Evolutionary conservation across 2,113 vertebrate genomes (phyloP), one percentile per base, ranked within the genome.

Genomic region (Chunga burmeisteri): DNA sequence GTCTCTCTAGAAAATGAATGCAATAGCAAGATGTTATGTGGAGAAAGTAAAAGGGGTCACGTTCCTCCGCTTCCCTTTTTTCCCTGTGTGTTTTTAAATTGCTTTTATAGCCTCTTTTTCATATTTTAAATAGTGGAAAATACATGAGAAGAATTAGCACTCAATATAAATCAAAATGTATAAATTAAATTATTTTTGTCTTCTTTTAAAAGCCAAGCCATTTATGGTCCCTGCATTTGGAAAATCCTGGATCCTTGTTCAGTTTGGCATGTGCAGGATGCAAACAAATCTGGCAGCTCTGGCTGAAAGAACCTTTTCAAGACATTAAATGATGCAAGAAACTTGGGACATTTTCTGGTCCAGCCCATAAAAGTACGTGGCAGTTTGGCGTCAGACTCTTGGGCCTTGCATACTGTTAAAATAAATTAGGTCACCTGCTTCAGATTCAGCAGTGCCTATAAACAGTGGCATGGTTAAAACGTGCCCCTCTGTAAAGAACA

Each of bases 361-460:
- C 82, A 96, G 49, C 71, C 86, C 46, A 11, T 90, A 56, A 78
- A 93, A 90, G 23, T 96, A 92, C 68, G 79, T 97, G 95, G 88
- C 94, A 95, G 75, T 90, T 83, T 96, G 75, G 67, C 96, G 68
- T 86, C 82, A 92, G 92, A 44, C 63, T 80, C 67, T 30, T 81
- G 79, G 63, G 85, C 55, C 19, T 88, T 88, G 78, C n/a, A 13
- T 77, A 77, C 59, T 88, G 18, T 59, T 94, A 80, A 47, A 88
- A 17, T 89, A 68, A 96, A 90, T 94, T 83, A 93, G 93, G 88
- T 93, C 90, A 90, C 92, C 75, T 95, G 61, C 66, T 90, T 91
- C 75, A 75, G 25, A 56, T 91, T 79, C 47, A 93, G 84, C 90
- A 91, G 67, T 2, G 4, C 38, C 9, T 30, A 59, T 66, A 30